phyloP scores from a whole-genome alignment of 2,797 vertebrate species.

The Coluber constrictor region DNA sequence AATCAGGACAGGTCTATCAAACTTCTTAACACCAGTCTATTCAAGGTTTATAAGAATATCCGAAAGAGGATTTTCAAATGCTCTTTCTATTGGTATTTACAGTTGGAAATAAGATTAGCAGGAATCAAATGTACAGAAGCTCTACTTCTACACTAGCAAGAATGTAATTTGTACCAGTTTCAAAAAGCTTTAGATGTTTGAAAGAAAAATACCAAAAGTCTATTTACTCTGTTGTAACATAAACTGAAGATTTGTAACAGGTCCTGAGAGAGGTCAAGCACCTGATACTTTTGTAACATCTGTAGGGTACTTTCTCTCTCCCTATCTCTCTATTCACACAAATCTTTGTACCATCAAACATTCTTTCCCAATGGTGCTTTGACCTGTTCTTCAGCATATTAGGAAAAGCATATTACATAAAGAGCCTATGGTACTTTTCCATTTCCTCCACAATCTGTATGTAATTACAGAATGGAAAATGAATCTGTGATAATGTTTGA shows the following conservation, averaged over 20 bases:
- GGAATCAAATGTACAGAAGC: background rate
- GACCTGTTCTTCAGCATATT: background rate
- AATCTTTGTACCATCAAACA: conserved; percentile 10
- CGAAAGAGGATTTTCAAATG: background rate
- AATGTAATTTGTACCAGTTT: background rate
- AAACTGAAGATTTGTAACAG: background rate
- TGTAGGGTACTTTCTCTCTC: background rate
- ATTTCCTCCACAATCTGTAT: background rate
- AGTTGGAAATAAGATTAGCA: background rate
- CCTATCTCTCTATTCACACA: background rate
- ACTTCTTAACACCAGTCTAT: background rate
- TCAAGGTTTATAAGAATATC: background rate
- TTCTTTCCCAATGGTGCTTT: background rate
- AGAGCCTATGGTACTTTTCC: background rate
- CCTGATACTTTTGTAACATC: background rate
- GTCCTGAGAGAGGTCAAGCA: background rate
- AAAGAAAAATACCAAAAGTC: background rate
- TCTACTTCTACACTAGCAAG: background rate
- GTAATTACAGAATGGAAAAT: background rate
- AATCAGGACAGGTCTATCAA: background rate
- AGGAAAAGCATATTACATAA: background rate
- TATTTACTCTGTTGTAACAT: background rate
- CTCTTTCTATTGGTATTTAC: background rate
- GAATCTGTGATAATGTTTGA: background rate
- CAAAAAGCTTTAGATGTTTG: background rate